These are phyloP conservation scores for Icerya purchasi DNA, from an alignment of 2,888 invertebrate species.

Conservation along the genomic window DNA sequence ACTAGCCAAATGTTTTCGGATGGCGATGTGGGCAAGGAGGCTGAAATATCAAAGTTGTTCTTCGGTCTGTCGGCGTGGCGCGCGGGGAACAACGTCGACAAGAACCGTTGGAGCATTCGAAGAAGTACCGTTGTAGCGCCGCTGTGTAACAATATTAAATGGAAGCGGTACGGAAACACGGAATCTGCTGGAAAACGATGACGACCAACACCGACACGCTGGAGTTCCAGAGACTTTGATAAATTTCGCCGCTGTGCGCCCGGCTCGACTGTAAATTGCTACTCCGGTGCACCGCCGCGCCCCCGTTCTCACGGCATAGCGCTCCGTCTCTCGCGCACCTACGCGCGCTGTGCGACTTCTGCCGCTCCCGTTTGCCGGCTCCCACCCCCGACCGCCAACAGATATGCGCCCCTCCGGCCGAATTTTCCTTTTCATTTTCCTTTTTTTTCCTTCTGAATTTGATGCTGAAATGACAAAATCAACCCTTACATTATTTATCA, in stretches of 20 bases:
- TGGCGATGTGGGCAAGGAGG: constrained; percentile 1
- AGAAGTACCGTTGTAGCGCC: not conserved
- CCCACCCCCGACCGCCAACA: too few species aligned
- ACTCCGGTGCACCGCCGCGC: constrained; percentile 3
- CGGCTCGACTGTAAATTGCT: too few species aligned
- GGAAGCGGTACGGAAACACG: constrained; percentile 8
- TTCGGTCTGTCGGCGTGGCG: not conserved
- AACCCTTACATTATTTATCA: constrained; percentile 14
- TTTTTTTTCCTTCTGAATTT: constrained; percentile 8
- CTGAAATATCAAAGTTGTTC: not conserved
- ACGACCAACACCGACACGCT: constrained; percentile 1
- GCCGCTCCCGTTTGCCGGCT: too few species aligned
- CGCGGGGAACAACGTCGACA: not conserved
- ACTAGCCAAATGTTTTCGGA: too few species aligned
- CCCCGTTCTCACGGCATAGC: too few species aligned
- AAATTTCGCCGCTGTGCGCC: too few species aligned
- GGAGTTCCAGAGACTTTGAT: constrained; percentile 10
- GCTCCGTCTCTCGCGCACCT: too few species aligned
- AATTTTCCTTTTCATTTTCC: too few species aligned
- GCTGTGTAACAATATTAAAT: constrained; percentile 2
- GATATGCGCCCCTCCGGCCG: too few species aligned
- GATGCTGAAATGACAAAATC: constrained; percentile 14
- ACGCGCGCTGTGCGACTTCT: too few species aligned
- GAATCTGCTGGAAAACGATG: not conserved
- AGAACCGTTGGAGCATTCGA: not conserved